Conservation (phyloP, 2,797 vertebrate genomes). For the Phrynocephalus forsythii region DNA sequence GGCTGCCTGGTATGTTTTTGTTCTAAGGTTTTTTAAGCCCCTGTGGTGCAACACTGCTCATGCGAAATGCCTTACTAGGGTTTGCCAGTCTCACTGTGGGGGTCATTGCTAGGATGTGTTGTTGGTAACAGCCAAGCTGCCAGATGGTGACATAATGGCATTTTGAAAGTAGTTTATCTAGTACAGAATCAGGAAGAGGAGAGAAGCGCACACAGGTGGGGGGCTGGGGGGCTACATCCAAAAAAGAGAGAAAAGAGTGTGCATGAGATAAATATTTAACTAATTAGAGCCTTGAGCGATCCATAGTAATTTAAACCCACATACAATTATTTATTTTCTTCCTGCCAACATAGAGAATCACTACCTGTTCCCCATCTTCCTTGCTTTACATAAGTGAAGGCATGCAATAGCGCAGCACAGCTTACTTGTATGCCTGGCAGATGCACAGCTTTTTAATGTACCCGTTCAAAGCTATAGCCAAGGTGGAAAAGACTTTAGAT, state of each 20-base stretch:
- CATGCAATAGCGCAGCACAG: too few species aligned
- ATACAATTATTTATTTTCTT: neutral
- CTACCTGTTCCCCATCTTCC: too few species aligned
- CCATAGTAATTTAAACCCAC: neutral
- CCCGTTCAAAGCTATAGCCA: too few species aligned
- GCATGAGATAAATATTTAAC: neutral
- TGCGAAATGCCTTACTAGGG: neutral
- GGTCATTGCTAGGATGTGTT: neutral
- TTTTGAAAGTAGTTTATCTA: neutral
- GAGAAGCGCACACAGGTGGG: neutral
- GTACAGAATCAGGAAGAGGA: neutral
- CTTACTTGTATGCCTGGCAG: too few species aligned
- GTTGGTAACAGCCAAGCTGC: neutral
- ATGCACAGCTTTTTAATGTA: too few species aligned
- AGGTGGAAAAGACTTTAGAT: too few species aligned
- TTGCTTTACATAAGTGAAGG: too few species aligned
- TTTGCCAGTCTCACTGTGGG: neutral
- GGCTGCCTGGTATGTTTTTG: neutral
- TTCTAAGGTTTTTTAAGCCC: neutral
- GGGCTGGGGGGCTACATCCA: too few species aligned
- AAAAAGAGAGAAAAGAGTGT: too few species aligned
- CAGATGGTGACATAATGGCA: conserved; percentile 1
- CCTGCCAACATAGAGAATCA: too few species aligned
- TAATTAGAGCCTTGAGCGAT: neutral
- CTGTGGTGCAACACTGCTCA: neutral